Percentiles rank a stretch among this genome's conserved stretches.
Evolutionary conservation across 2,888 invertebrate genomes (phyloP).

Genomic region (Rhodophaea formosa): DNA sequence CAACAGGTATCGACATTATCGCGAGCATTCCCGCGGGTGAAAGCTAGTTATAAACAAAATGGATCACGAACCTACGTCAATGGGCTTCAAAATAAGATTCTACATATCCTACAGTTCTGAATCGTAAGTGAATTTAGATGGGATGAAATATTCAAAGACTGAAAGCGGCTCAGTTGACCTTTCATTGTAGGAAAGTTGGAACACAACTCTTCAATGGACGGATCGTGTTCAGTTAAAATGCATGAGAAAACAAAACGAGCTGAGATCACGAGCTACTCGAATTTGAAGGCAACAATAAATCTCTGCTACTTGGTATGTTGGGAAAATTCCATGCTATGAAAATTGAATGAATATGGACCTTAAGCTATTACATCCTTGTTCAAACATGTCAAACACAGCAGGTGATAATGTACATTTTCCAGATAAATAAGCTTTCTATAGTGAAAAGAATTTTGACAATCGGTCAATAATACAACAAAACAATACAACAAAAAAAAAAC

Average conservation of each 20-base stretch:
- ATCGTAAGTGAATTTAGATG: slow-evolving; percentile 9
- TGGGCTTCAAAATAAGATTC: background rate
- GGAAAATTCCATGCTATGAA: background rate
- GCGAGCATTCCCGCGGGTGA: background rate
- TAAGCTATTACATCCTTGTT: background rate
- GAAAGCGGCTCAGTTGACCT: slow-evolving; percentile 12
- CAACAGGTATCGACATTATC: background rate
- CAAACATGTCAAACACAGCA: no score
- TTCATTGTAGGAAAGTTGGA: slow-evolving; percentile 11
- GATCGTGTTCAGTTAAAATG: slow-evolving; percentile 16
- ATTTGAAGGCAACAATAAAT: background rate
- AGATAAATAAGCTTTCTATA: no score
- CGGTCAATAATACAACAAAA: no score
- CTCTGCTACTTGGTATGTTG: background rate
- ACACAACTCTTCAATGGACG: slow-evolving; percentile 12
- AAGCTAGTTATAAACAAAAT: background rate
- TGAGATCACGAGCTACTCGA: slow-evolving; percentile 3
- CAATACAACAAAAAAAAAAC: no score
- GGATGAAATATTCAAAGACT: slow-evolving; percentile 17
- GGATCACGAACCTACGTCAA: background rate
- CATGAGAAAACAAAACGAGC: slow-evolving; percentile 17
- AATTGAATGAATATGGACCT: background rate
- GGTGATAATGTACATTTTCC: no score
- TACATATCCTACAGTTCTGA: background rate
- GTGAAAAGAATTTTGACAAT: no score